These are phyloP conservation scores for Theocolax elegans DNA, from an alignment of 1,140 invertebrate genomes.

Conservation along the genomic window DNA sequence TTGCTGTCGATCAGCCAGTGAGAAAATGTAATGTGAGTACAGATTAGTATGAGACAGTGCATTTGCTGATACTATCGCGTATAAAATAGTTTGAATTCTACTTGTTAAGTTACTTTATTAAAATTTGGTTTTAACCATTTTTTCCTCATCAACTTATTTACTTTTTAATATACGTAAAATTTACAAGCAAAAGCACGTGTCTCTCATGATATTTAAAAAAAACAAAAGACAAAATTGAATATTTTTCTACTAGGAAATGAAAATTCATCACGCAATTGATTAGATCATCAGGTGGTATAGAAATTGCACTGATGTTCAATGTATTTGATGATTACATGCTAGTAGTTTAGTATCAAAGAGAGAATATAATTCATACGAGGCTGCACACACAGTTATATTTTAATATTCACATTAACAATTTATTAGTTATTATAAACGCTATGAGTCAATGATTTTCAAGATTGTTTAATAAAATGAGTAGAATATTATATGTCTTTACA, in stretches of 20 bases:
- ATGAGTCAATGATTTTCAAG: no score
- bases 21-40: not conserved
- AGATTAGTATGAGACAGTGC: not conserved
- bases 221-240: constrained; percentile 15
- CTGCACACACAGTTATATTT: not conserved
- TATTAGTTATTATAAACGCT: no score
- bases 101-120: not conserved
- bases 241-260: constrained; percentile 35
- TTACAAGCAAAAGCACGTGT: not conserved
- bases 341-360: not conserved
- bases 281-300: not conserved
- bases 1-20: not conserved
- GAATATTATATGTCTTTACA: no score
- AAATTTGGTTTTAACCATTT: constrained; percentile 25
- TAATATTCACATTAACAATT: no score
- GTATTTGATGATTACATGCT: constrained; percentile 4
- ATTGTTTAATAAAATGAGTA: no score
- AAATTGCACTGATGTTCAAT: constrained; percentile 9
- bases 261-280: constrained; percentile 18
- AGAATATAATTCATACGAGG: constrained; percentile 2
- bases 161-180: not conserved
- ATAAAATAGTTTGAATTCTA: constrained; percentile 5
- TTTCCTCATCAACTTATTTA: not conserved
- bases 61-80: constrained; percentile 2
- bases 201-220: not conserved